A percentile compares a stretch with the other conserved stretches of the same genome.
These are phyloP conservation scores for Miniopterus natalensis DNA, from an alignment of 2,113 vertebrate genomes.

Conservation along the genomic window DNA sequence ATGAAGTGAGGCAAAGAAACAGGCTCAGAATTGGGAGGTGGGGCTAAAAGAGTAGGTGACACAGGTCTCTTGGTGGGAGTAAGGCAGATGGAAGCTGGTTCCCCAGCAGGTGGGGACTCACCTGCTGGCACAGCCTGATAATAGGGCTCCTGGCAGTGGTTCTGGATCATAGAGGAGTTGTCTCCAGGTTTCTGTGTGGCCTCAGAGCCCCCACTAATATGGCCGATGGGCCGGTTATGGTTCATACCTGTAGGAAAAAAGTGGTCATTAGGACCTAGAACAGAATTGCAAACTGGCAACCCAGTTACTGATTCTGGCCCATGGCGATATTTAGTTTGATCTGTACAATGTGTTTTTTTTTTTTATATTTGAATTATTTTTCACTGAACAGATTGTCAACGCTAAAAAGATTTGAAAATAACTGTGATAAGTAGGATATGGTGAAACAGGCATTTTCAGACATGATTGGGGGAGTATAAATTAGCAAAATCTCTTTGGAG, in stretches of 20 bases:
- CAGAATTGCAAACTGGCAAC: not conserved
- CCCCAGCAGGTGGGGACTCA: slow-evolving; percentile 71
- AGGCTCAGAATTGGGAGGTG: not conserved
- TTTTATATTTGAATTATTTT: slow-evolving; percentile 81
- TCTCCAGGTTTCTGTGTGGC: not conserved
- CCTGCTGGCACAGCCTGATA: slow-evolving; percentile 78
- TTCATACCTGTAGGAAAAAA: slow-evolving; percentile 80
- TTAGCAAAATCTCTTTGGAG: slow-evolving; percentile 3
- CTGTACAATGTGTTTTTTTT: not conserved
- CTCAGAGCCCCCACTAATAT: slow-evolving; percentile 71
- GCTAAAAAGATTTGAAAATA: slow-evolving; percentile 27
- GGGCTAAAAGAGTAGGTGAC: not conserved
- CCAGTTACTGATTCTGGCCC: not conserved
- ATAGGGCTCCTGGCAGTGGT: slow-evolving; percentile 84
- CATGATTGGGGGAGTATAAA: not conserved
- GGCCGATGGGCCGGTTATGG: slow-evolving; percentile 65
- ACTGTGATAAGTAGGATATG: not conserved
- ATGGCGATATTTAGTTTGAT: not conserved
- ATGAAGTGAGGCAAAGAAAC: not conserved
- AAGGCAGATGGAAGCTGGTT: not conserved
- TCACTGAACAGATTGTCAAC: slow-evolving; percentile 77
- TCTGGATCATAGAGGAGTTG: slow-evolving; percentile 66
- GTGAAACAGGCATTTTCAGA: not conserved
- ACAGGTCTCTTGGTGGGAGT: not conserved
- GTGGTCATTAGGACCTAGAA: not conserved